A percentile compares a stretch with the other conserved stretches of the same genome.
Evolutionary conservation across 2,888 invertebrate species (phyloP).

Genomic region (Pollenia griseotomentosa): DNA sequence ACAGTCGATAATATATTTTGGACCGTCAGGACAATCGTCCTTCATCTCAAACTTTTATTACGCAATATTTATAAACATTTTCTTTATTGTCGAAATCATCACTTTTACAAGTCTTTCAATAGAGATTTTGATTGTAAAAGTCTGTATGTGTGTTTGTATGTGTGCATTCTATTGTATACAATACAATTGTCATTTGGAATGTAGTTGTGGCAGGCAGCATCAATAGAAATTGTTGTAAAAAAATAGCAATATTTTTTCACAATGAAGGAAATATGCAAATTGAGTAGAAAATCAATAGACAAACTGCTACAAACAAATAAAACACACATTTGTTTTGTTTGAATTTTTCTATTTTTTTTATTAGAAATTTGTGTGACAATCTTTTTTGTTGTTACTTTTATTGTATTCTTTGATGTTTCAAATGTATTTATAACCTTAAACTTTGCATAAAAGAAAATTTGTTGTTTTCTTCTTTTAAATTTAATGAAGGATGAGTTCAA

Average conservation of each 20-base stretch:
- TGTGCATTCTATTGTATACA: neutral
- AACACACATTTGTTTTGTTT: conserved; percentile 13
- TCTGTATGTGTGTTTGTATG: too few species aligned
- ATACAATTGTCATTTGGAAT: neutral
- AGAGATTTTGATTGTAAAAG: too few species aligned
- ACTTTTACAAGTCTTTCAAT: too few species aligned
- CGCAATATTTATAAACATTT: too few species aligned
- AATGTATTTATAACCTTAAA: conserved; percentile 45
- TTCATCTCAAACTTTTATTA: too few species aligned
- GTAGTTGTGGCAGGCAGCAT: neutral
- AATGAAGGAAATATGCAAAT: conserved; percentile 43
- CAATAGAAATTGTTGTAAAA: neutral
- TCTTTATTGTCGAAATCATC: too few species aligned
- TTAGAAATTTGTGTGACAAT: neutral
- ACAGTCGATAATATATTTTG: too few species aligned
- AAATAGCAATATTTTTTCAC: neutral
- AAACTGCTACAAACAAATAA: neutral
- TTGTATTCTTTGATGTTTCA: neutral
- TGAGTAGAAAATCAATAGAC: conserved; percentile 27
- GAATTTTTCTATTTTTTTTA: neutral
- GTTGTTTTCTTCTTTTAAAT: neutral
- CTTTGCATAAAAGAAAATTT: conserved; percentile 23
- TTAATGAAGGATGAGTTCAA: conserved; percentile 9
- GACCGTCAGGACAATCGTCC: too few species aligned
- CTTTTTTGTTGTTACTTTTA: neutral